Base-by-base conservation (phyloP, 2,888 invertebrate genomes). In the Stenchaetothrips biformis region DNA sequence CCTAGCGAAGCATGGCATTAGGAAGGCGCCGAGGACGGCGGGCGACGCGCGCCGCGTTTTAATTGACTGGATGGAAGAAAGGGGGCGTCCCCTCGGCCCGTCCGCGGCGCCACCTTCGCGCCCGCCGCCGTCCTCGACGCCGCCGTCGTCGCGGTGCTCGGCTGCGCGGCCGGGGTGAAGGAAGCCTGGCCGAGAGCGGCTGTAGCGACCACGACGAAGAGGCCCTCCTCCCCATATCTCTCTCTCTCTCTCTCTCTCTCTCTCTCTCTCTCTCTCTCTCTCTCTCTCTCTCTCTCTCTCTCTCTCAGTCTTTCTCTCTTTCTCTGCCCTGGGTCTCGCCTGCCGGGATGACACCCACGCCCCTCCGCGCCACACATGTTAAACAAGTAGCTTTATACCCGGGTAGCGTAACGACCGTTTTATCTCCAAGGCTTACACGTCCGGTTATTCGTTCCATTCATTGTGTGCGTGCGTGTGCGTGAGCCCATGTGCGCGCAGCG, bases 201-300 rank as follows among this genome's bases (percentile, higher is more conserved):
- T 37, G 37, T 4, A 37, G 37, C 37, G 4, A 4, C 37, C 37
- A 4, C 37, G 37, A 37, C 77, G n/a, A n/a, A n/a, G n/a, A n/a
- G n/a, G n/a, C 62, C 77, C 48, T n/a, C 77, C 79, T 74, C 78
- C 74, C n/a, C n/a, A n/a, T n/a, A n/a, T 79, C 77, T 62, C 59
- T 80, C 82, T 62, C 79, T 25, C 80, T 53, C 78, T 37, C 79
- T 74, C 79, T 59, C 78, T 48, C 59, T 77, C 77, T 77, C 80
- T 53, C 78, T 53, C 77, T 53, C 48, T 49, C 21, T 25, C 80
- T 77, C 80, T 9, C 77, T 79, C 77, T 62, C 59, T 80, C 82
- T 62, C 79, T 25, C 80, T 53, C 78, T 37, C 77, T 79, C 77
- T 62, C 59, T 80, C 82, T 62, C 79, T 25, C 80, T 53, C 78